phyloP scores from a whole-genome alignment of 2,888 invertebrate genomes.

The Sycophila texana region DNA sequence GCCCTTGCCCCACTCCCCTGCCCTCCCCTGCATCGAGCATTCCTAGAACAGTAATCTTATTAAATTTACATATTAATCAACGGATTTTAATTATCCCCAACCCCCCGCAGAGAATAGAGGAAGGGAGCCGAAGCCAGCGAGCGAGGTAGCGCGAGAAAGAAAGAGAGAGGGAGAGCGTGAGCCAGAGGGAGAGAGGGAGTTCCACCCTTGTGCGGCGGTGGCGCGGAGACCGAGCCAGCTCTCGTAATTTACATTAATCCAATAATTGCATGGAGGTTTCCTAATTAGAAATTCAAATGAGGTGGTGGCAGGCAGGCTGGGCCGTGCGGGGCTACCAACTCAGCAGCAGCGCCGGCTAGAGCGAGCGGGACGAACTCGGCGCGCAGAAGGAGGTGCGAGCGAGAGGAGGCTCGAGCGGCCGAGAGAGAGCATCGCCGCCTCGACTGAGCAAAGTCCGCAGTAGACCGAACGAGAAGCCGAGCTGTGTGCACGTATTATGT shows the following conservation, averaged over 20 bases:
- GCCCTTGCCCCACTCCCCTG: conserved; percentile 39
- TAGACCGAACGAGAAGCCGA: conserved; percentile 61
- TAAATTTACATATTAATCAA: conserved; percentile 99
- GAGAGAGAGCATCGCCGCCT: conserved; percentile 61
- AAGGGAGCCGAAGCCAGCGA: conserved; percentile 60
- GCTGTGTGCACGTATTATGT: conserved; percentile 49
- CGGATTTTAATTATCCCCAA: conserved; percentile 97
- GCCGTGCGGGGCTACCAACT: conserved; percentile 73
- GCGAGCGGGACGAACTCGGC: conserved; percentile 35
- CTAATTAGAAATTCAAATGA: conserved; percentile 95
- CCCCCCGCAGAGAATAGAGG: conserved; percentile 72
- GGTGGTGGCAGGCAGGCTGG: conserved; percentile 81
- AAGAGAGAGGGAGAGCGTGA: conserved; percentile 59
- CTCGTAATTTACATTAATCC: conserved; percentile 95
- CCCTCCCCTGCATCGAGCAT: conserved; percentile 78
- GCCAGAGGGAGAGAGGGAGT: conserved; percentile 60
- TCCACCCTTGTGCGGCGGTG: conserved; percentile 63
- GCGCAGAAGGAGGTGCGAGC: conserved; percentile 57
- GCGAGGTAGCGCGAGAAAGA: conserved; percentile 57
- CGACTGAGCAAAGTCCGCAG: conserved; percentile 72
- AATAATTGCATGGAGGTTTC: conserved; percentile 95
- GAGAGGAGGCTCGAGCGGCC: conserved; percentile 22
- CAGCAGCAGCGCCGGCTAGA: conserved; percentile 62
- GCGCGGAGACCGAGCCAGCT: conserved; percentile 79
- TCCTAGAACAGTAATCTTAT: conserved; percentile 97